These are phyloP conservation scores for Loripinus fragilis DNA, from an alignment of 2,888 invertebrate genomes.

Conservation along the genomic window DNA sequence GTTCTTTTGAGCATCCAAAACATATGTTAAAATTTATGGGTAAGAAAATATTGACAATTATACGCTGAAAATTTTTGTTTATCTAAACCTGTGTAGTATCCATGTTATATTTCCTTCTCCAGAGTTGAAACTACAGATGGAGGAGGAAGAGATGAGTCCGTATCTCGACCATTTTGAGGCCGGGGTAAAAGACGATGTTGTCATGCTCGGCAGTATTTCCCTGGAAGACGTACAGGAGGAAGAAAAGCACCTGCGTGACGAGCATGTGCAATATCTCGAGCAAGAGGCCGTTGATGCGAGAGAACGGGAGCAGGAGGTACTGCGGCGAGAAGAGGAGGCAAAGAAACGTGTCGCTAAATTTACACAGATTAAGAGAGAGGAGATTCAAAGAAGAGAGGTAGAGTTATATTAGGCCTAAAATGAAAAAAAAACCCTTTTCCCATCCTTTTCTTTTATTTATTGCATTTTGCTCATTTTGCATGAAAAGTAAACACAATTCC, in stretches of 20 bases:
- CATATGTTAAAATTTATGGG: too few relatives aligned
- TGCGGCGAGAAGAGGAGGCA: conserved; percentile 75
- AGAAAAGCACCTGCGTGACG: conserved; percentile 79
- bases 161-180: conserved; percentile 79
- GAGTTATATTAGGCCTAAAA: too few relatives aligned
- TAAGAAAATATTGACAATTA: too few relatives aligned
- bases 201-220: conserved; percentile 80
- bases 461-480: too few relatives aligned
- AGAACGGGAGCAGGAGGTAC: conserved; percentile 69
- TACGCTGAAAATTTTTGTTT: too few relatives aligned
- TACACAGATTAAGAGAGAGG: conserved; percentile 70
- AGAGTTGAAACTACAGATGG: conserved; percentile 76
- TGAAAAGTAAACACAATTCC: too few relatives aligned
- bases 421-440: too few relatives aligned
- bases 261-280: conserved; percentile 78
- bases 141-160: conserved; percentile 74
- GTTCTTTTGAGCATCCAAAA: too few relatives aligned
- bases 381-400: conserved; percentile 75
- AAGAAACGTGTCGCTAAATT: conserved; percentile 76
- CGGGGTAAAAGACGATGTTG: conserved; percentile 77
- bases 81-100: too few relatives aligned
- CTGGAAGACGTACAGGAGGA: conserved; percentile 81
- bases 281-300: conserved; percentile 74
- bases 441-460: too few relatives aligned
- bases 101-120: conserved; percentile 21